Conservation (phyloP, 2,797 vertebrate genomes). For the Sciurus carolinensis region DNA sequence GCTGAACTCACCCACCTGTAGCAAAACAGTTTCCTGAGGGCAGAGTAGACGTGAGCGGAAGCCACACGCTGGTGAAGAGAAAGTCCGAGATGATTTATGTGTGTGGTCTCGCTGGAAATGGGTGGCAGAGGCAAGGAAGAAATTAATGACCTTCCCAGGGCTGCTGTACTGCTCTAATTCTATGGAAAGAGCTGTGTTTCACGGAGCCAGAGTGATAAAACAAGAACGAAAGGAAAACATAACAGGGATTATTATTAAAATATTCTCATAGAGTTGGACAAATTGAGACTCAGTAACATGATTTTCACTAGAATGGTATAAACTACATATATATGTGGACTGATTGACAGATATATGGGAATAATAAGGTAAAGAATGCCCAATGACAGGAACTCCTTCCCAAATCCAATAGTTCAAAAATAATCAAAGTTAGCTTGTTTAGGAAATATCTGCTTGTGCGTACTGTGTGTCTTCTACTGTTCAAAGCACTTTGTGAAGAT, state of each 20-base stretch:
- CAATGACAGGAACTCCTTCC: background rate
- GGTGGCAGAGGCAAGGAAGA: constrained; percentile 62
- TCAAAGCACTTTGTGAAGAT: background rate
- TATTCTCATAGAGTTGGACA: background rate
- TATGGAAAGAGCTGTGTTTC: constrained; percentile 62
- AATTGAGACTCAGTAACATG: background rate
- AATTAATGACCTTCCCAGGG: constrained; percentile 72
- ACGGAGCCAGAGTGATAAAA: constrained; percentile 21
- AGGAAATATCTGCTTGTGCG: background rate
- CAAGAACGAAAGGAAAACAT: background rate
- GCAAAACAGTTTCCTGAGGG: constrained; percentile 66
- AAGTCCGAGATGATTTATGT: constrained; percentile 78
- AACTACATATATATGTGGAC: too few species aligned
- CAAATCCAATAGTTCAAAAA: constrained; percentile 1
- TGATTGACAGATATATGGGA: background rate
- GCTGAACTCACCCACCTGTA: constrained; percentile 73
- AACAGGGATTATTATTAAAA: constrained; percentile 37
- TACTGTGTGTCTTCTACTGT: background rate
- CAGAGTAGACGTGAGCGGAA: constrained; percentile 51
- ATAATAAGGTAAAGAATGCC: background rate
- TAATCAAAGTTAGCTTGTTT: background rate
- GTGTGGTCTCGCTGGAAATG: constrained; percentile 77
- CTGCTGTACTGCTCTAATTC: constrained; percentile 29
- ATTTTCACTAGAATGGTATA: background rate
- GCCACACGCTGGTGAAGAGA: constrained; percentile 69